phyloP scores from a whole-genome alignment of 2,797 vertebrate genomes.

The Bucorvus abyssinicus region DNA sequence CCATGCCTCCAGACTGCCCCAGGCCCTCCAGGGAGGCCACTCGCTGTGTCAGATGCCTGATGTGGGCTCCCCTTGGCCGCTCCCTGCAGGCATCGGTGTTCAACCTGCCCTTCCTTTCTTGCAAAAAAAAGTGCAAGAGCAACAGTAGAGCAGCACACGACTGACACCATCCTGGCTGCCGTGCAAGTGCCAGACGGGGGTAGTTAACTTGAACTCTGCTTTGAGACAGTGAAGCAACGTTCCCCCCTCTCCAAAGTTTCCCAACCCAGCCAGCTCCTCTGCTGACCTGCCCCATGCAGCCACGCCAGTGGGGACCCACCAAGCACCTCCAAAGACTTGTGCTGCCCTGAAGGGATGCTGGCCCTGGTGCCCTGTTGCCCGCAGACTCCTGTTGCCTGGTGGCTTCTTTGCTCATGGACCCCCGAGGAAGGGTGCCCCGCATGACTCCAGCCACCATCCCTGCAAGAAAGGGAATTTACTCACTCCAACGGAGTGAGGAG shows the following conservation, averaged over 20 bases:
- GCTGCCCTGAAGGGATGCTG: not conserved
- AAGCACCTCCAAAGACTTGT: not conserved
- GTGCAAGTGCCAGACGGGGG: fast-evolving
- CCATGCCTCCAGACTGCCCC: not conserved
- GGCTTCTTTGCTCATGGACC: not conserved
- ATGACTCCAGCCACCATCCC: not conserved
- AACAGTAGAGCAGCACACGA: not conserved
- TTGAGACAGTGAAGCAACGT: not conserved
- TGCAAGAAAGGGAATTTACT: not conserved
- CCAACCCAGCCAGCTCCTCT: not conserved
- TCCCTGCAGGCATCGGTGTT: fast-evolving
- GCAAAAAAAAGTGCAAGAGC: not conserved
- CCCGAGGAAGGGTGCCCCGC: not conserved
- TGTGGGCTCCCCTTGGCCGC: fast-evolving
- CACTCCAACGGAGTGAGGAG: fast-evolving
- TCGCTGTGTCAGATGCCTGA: fast-evolving
- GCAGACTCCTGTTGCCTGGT: not conserved
- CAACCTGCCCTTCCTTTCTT: not conserved
- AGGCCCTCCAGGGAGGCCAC: fast-evolving
- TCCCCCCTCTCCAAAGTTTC: not conserved
- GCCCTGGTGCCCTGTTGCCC: not conserved
- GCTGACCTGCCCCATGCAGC: fast-evolving
- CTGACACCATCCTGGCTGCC: fast-evolving
- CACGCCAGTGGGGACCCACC: fast-evolving
- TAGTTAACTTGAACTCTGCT: not conserved